These are phyloP conservation scores for Dromococcyx pavoninus DNA, from an alignment of 2,797 vertebrate species.

Conservation along the genomic window DNA sequence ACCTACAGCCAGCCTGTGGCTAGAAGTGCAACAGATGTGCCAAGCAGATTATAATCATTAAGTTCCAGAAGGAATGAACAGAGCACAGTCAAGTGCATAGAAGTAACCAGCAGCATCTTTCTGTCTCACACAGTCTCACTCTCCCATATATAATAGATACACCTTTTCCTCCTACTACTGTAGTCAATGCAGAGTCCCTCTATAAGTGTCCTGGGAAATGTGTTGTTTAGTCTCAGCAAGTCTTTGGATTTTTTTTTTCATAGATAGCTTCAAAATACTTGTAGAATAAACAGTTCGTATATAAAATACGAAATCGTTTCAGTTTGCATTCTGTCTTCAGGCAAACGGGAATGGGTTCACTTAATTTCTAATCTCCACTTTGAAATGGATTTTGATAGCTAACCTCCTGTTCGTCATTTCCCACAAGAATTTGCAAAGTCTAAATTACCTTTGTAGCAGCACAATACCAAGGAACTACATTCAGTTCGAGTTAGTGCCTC, in stretches of 20 bases:
- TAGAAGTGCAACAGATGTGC: background rate
- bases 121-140: background rate
- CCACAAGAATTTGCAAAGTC: background rate
- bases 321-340: background rate
- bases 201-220: background rate
- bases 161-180: background rate
- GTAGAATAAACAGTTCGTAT: background rate
- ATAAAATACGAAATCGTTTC: rapidly evolving
- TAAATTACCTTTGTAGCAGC: background rate
- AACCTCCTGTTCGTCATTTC: background rate
- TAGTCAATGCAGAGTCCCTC: background rate
- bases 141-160: rapidly evolving
- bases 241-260: background rate
- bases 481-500: background rate
- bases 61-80: background rate
- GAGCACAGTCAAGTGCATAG: background rate
- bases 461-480: background rate
- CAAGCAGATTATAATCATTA: background rate
- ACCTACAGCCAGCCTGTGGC: background rate
- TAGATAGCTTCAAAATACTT: background rate
- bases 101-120: background rate
- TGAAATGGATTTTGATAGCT: background rate
- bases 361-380: background rate
- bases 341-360: background rate
- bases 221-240: background rate